Base-by-base conservation (phyloP, 2,888 invertebrate species). In the Xestia sexstrigata region DNA sequence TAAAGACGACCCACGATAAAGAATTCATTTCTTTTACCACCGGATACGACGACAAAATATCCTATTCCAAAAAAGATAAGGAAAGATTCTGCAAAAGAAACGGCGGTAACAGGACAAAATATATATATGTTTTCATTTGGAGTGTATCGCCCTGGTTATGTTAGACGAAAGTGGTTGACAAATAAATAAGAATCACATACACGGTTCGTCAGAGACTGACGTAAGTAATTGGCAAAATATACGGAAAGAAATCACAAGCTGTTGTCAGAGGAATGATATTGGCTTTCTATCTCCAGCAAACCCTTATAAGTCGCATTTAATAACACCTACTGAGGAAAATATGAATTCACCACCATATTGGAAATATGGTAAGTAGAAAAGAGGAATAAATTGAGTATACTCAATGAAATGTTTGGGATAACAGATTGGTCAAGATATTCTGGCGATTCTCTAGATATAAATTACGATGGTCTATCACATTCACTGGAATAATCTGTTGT, bases 21-120 rank as follows among this genome's bases (percentile, higher is more conserved):
- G 13, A 55, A 84, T 74, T 66, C 55, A 70, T 75, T 66, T 81
- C 15, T 65, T 66, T 47, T 69, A 66, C 11, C 15, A 60, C 39
- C 26, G 11, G 35, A 65, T 71, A 70, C 47, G 26, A 45, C n/a
- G 35, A 30, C 35, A 30, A 81, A 70, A 76, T 81, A 83, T 81
- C 55, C 62, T 70, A 58, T 85, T 81, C 20, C 42, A 15, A 20
- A 75, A 74, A 65, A 81, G 47, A 75, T 69, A 81, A 74, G 63
- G 52, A 81, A 85, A 82, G 30, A 71, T 75, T 75, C 71, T 23
- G 20, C 42, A 35, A 72, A 74, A 81, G 55, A 42, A 55, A 81
- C 42, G 49, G 35, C 30, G 2, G 58, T 23, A 73, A 63, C 35
- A 73, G 72, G 69, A 72, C 66, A 81, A 82, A 55, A 45, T 20